phyloP scores from a whole-genome alignment of 2,113 vertebrate genomes.

The Microtus oregoni region DNA sequence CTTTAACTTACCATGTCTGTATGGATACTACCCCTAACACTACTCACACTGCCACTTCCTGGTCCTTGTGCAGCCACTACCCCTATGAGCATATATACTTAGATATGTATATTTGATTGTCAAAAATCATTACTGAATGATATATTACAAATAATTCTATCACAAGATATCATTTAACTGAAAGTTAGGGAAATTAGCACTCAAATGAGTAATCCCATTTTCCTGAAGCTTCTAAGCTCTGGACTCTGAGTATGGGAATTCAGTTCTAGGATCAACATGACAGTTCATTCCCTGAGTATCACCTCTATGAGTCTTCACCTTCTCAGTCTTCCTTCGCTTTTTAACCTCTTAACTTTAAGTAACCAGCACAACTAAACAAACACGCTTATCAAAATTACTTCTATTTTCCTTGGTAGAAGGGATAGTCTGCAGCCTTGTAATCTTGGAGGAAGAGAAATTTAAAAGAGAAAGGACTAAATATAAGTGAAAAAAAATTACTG shows the following conservation, averaged over 20 bases:
- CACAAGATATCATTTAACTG: not conserved
- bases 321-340: not conserved
- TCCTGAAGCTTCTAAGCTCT: not conserved
- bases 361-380: slow-evolving; percentile 1
- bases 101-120: not conserved
- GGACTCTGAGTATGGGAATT: not conserved
- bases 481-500: slow-evolving; percentile 2
- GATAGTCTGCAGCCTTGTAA: not conserved
- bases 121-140: not conserved
- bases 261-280: not conserved
- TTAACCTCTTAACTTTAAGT: not conserved
- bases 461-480: slow-evolving; percentile 21
- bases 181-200: not conserved
- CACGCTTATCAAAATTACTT: slow-evolving; percentile 19
- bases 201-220: slow-evolving; percentile 8
- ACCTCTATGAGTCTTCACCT: not conserved
- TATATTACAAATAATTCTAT: not conserved
- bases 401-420: slow-evolving; percentile 18
- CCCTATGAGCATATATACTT: not conserved
- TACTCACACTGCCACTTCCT: not conserved
- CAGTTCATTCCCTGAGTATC: not conserved
- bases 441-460: not conserved
- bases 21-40: not conserved
- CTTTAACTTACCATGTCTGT: not conserved
- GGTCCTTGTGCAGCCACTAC: not conserved